phyloP scores from a whole-genome alignment of 2,888 invertebrate species.

The Habrosyne pyritoides region DNA sequence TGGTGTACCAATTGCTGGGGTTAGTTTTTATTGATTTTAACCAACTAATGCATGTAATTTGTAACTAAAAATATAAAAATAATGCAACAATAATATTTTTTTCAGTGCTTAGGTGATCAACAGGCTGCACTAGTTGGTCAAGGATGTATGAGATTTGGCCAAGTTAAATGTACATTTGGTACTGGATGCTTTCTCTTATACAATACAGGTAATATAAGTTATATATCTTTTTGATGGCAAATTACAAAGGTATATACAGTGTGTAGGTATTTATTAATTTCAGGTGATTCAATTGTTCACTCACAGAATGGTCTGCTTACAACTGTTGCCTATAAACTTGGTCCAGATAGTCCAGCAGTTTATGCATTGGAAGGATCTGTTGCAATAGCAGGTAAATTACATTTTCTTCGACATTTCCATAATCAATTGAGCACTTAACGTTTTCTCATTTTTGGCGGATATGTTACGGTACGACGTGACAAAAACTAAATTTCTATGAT shows the following conservation, averaged over 20 bases:
- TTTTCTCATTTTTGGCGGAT: too few relatives aligned
- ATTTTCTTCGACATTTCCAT: too few relatives aligned
- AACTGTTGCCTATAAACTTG: slow-evolving; percentile 95
- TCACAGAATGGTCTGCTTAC: slow-evolving; percentile 95
- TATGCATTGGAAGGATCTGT: slow-evolving; percentile 98
- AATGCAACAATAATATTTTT: slow-evolving; percentile 19
- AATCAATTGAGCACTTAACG: too few relatives aligned
- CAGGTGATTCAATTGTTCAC: slow-evolving; percentile 88
- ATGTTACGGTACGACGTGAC: too few relatives aligned
- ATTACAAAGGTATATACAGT: too few relatives aligned
- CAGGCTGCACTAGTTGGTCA: slow-evolving; percentile 97
- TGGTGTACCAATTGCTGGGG: slow-evolving; percentile 94
- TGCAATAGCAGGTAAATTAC: slow-evolving; percentile 88
- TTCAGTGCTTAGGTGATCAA: slow-evolving; percentile 96
- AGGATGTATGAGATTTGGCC: slow-evolving; percentile 92
- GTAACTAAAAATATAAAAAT: slow-evolving; percentile 2
- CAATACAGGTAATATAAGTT: slow-evolving; percentile 96
- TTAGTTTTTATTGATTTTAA: slow-evolving; percentile 65
- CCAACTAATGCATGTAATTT: not conserved
- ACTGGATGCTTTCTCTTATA: slow-evolving; percentile 97
- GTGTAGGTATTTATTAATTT: slow-evolving; percentile 22
- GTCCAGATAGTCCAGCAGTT: slow-evolving; percentile 87
- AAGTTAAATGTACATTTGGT: slow-evolving; percentile 97
- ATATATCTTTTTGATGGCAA: too few relatives aligned
- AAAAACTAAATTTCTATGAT: not conserved